Evolutionary conservation across 1,140 invertebrate species (phyloP).

Genomic region (Eciton burchellii): DNA sequence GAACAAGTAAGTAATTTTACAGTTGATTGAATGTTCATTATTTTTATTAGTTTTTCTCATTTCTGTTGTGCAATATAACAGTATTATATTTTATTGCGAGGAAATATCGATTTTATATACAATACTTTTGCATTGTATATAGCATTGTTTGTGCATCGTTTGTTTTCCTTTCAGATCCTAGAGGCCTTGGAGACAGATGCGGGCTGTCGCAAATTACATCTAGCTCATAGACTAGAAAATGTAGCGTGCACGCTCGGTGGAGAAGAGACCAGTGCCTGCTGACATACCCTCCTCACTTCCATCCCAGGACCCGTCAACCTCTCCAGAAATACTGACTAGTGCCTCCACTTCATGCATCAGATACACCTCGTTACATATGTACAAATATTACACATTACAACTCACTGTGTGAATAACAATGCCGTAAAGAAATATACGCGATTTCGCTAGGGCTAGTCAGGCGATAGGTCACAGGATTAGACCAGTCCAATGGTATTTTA

Average conservation of each 20-base stretch:
- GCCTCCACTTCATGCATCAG: conserved; percentile 82
- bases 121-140: too few species aligned
- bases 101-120: too few species aligned
- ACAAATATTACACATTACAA: conserved; percentile 76
- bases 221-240: conserved; percentile 95
- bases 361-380: conserved; percentile 81
- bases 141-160: too few species aligned
- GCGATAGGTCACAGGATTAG: conserved; percentile 70
- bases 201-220: conserved; percentile 93
- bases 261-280: conserved; percentile 87
- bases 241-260: conserved; percentile 95
- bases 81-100: too few species aligned
- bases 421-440: conserved; percentile 69
- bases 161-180: conserved; percentile 88
- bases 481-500: conserved; percentile 67
- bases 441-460: conserved; percentile 75
- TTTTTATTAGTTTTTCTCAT: too few species aligned
- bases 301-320: conserved; percentile 80
- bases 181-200: conserved; percentile 93
- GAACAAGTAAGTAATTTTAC: conserved; percentile 90
- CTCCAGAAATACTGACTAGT: conserved; percentile 84
- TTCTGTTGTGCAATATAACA: too few species aligned
- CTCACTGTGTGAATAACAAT: conserved; percentile 75
- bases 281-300: conserved; percentile 80
- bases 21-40: not conserved